phyloP scores from a whole-genome alignment of 2,113 vertebrate genomes.

The Indicator indicator region DNA sequence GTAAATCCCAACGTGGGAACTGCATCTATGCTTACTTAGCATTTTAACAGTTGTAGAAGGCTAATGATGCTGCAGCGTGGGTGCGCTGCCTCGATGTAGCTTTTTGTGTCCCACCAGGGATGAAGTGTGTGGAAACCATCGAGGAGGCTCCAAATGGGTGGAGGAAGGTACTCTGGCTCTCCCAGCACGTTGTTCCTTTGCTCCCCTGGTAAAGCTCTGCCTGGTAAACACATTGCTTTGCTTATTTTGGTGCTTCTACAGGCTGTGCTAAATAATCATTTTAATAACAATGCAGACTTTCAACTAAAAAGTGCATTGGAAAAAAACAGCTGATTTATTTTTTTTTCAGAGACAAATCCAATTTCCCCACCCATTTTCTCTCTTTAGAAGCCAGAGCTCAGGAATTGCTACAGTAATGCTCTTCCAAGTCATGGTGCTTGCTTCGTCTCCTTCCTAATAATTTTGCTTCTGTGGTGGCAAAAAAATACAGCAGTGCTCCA shows the following conservation, averaged over 20 bases:
- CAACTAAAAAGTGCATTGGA: background rate
- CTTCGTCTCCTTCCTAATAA: background rate
- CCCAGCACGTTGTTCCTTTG: background rate
- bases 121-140: background rate
- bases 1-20: background rate
- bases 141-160: fast-evolving
- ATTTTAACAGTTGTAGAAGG: background rate
- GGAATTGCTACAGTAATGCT: background rate
- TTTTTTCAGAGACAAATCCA: background rate
- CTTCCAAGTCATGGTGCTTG: background rate
- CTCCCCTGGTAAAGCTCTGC: background rate
- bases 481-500: background rate
- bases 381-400: background rate
- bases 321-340: background rate
- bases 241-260: background rate
- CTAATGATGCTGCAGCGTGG: background rate
- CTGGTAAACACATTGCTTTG: too few relatives aligned
- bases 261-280: background rate
- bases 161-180: background rate
- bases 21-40: background rate
- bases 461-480: background rate
- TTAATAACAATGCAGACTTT: background rate
- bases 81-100: background rate
- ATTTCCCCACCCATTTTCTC: background rate
- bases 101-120: background rate